Evolutionary conservation across 1,140 invertebrate genomes (phyloP).

Genomic region (Brachionus manjavacas): DNA sequence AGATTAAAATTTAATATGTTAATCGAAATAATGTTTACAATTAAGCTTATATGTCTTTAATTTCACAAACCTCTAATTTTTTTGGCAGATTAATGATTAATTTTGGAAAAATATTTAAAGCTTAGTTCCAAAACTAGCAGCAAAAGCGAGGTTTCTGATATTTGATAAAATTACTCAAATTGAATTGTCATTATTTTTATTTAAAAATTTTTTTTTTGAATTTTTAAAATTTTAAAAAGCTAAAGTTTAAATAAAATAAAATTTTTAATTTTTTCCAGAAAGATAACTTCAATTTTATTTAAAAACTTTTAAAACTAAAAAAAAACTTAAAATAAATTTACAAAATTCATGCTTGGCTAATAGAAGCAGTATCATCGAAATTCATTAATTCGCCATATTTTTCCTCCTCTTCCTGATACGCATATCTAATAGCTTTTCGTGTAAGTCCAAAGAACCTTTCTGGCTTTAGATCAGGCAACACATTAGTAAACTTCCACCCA

Average conservation of each 20-base stretch:
- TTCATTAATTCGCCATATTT: neutral
- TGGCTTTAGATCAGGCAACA: slow-evolving; percentile 64
- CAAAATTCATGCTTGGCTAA: neutral
- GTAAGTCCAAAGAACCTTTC: slow-evolving; percentile 69
- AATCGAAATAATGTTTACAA: no score
- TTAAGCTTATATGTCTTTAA: no score
- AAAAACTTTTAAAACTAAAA: neutral
- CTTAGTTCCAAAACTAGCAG: no score
- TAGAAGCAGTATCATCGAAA: neutral
- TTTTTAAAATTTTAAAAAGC: no score
- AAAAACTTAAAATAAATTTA: neutral
- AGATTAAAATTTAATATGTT: no score
- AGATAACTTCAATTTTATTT: neutral
- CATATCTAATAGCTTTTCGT: slow-evolving; percentile 51
- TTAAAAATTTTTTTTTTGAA: no score
- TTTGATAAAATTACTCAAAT: no score
- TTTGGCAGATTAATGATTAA: no score
- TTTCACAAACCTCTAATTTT: no score
- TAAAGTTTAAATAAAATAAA: neutral
- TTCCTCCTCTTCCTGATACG: neutral
- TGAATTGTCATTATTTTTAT: no score
- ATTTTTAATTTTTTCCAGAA: neutral
- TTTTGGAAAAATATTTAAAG: no score
- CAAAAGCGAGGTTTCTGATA: no score
- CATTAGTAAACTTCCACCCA: slow-evolving; percentile 73